Conservation (phyloP, 2,888 invertebrate species). For the Eremobia ochroleuca region DNA sequence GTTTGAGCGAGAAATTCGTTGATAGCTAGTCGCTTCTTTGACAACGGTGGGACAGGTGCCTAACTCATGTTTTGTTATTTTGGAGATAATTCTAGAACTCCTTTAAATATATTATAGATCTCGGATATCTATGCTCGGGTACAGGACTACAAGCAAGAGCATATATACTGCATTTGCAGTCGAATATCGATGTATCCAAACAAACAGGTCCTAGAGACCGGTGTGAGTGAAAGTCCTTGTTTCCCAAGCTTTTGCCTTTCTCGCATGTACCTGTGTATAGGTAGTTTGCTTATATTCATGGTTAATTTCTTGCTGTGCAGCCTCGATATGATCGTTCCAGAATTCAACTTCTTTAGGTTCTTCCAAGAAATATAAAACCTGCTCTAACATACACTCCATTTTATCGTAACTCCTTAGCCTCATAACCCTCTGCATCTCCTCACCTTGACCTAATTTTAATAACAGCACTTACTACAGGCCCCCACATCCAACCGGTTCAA, state of each 20-base stretch:
- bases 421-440: neutral
- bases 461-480: neutral
- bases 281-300: neutral
- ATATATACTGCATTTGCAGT: neutral
- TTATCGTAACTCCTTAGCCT: neutral
- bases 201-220: conserved; percentile 5
- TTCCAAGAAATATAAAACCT: neutral
- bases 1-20: neutral
- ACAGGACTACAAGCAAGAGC: neutral
- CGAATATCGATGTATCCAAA: neutral
- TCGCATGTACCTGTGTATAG: neutral
- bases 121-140: neutral
- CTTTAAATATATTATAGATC: neutral
- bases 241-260: conserved; percentile 8
- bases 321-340: neutral
- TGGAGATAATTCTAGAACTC: neutral
- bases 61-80: neutral
- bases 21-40: neutral
- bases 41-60: neutral
- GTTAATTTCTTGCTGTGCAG: neutral
- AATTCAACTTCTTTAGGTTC: neutral
- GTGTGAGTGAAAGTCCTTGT: conserved; percentile 34
- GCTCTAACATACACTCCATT: neutral
- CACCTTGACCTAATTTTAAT: conserved; percentile 45
- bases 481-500: conserved; percentile 24